phyloP scores from a whole-genome alignment of 2,888 invertebrate species.

The Drosophila testacea region DNA sequence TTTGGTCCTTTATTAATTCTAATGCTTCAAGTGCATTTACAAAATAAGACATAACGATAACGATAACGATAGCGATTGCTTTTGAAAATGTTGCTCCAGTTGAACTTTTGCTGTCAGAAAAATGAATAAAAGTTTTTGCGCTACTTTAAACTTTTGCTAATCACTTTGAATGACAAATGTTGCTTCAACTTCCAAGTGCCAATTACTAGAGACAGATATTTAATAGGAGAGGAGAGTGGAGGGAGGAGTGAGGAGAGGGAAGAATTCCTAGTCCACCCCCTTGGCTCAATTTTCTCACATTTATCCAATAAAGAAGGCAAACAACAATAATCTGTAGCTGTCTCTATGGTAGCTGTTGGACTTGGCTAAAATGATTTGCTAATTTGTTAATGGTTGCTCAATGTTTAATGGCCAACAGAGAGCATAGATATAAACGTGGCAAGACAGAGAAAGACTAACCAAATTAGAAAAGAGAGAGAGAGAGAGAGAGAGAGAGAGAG shows the following conservation, averaged over 20 bases:
- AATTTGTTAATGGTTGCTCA: conserved; percentile 70
- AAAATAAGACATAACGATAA: conserved; percentile 10
- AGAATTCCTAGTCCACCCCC: too few species aligned
- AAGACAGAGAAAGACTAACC: too few species aligned
- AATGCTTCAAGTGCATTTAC: background rate
- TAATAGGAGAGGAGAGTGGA: background rate
- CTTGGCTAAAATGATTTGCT: conserved; percentile 56
- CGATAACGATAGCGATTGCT: background rate
- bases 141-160: conserved; percentile 33
- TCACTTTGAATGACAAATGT: conserved; percentile 54
- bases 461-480: background rate
- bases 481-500: conserved; percentile 7
- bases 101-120: conserved; percentile 12
- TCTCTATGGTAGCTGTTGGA: conserved; percentile 26
- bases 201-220: conserved; percentile 42
- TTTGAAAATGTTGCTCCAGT: background rate
- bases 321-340: conserved; percentile 41
- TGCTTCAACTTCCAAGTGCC: conserved; percentile 36
- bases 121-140: conserved; percentile 8
- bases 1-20: too few species aligned
- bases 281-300: conserved; percentile 1
- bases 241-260: too few species aligned
- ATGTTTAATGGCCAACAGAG: conserved; percentile 58
- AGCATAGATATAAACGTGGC: background rate
- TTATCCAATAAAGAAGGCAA: conserved; percentile 16